phyloP scores from a whole-genome alignment of 2,888 invertebrate species.

The Liposcelis brunnea region DNA sequence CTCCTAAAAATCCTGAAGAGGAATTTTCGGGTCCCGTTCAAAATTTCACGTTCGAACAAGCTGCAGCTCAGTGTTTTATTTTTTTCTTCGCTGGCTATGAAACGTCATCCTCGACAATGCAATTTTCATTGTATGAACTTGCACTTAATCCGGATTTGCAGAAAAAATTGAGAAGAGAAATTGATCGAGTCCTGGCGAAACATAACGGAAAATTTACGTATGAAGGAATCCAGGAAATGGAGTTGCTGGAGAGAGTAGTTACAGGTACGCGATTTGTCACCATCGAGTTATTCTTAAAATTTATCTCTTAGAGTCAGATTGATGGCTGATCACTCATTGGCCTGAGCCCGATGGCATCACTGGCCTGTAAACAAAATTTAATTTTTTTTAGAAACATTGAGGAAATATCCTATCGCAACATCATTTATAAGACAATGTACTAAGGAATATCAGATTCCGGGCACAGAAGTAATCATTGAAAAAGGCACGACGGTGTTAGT shows the following conservation, averaged over 20 bases:
- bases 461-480: conserved; percentile 23
- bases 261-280: conserved; percentile 21
- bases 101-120: conserved; percentile 31
- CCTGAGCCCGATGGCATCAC: too few species aligned
- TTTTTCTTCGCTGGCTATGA: conserved; percentile 33
- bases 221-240: conserved; percentile 28
- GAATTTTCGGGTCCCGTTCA: conserved; percentile 7
- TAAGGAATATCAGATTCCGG: conserved; percentile 25
- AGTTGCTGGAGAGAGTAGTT: conserved; percentile 29
- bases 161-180: conserved; percentile 25
- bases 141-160: conserved; percentile 27
- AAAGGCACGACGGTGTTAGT: conserved; percentile 24
- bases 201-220: conserved; percentile 25
- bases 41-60: conserved; percentile 25
- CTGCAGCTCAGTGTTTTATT: conserved; percentile 29
- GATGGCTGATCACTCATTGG: too few species aligned
- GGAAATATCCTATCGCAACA: conserved; percentile 30
- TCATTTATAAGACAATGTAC: conserved; percentile 25
- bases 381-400: conserved; percentile 26
- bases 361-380: too few species aligned
- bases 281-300: not conserved
- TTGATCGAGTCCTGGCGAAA: conserved; percentile 23
- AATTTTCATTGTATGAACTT: conserved; percentile 29
- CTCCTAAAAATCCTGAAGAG: not conserved
- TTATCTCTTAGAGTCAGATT: too few species aligned